Evolutionary conservation across 2,113 vertebrate species (phyloP).

Genomic region (Trichomycterus rosablanca): DNA sequence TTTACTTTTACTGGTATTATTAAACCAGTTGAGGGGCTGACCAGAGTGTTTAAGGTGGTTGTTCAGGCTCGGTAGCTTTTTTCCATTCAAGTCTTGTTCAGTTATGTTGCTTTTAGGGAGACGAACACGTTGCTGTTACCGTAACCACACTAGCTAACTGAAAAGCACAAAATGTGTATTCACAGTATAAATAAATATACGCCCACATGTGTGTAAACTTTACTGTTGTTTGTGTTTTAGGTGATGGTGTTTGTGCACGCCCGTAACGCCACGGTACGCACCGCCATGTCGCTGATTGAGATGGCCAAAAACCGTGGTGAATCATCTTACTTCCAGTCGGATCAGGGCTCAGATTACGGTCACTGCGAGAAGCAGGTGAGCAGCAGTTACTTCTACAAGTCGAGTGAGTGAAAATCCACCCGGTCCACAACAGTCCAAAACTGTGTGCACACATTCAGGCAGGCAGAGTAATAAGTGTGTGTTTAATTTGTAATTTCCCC

Average conservation of each 20-base stretch:
- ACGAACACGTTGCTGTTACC: too few relatives aligned
- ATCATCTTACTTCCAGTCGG: slow-evolving; percentile 76
- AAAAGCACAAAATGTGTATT: too few relatives aligned
- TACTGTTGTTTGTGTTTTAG: slow-evolving; percentile 61
- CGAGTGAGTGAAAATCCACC: not conserved
- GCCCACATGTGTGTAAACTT: too few relatives aligned
- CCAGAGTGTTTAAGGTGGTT: too few relatives aligned
- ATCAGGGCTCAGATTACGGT: slow-evolving; percentile 84
- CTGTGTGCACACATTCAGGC: slow-evolving; percentile 10
- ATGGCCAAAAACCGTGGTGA: slow-evolving; percentile 92
- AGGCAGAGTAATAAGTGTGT: slow-evolving; percentile 24
- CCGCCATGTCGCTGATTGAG: slow-evolving; percentile 89
- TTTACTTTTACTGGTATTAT: too few relatives aligned
- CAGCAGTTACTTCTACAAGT: not conserved
- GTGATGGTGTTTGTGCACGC: slow-evolving; percentile 99
- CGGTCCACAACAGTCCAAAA: not conserved
- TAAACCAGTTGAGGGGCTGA: too few relatives aligned
- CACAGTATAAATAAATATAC: too few relatives aligned
- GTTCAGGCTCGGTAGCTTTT: too few relatives aligned
- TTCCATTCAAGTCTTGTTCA: too few relatives aligned
- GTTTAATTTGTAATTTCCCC: slow-evolving; percentile 32
- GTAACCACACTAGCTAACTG: too few relatives aligned
- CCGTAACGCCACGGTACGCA: slow-evolving; percentile 91
- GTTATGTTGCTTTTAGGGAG: too few relatives aligned
- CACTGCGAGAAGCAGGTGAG: slow-evolving; percentile 91